Evolutionary conservation across 2,888 invertebrate species (phyloP).

Genomic region (Onchidella celtica): DNA sequence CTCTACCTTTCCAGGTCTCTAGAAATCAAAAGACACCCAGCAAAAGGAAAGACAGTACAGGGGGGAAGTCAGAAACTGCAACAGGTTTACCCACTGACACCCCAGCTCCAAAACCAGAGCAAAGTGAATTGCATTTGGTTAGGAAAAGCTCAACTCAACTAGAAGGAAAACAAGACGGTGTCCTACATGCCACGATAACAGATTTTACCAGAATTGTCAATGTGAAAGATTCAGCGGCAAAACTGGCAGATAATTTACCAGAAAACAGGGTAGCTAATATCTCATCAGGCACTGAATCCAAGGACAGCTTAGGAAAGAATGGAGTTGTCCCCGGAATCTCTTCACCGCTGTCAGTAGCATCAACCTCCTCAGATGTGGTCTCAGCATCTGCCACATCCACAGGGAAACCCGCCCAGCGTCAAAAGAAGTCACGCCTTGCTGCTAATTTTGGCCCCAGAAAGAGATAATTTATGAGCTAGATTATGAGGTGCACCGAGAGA

Average conservation of each 20-base stretch:
- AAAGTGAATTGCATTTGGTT: too few relatives aligned
- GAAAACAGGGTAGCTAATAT: neutral
- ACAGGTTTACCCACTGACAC: neutral
- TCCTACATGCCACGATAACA: too few relatives aligned
- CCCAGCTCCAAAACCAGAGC: neutral
- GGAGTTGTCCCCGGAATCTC: neutral
- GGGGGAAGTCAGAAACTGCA: neutral
- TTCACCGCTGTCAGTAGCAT: neutral
- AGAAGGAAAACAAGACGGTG: too few relatives aligned
- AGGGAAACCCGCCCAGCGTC: constrained; percentile 1
- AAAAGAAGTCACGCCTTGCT: constrained; percentile 42
- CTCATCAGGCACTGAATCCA: neutral
- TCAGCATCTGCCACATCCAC: neutral
- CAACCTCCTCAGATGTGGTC: neutral
- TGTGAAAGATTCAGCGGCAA: neutral
- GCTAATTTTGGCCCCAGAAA: constrained; percentile 31
- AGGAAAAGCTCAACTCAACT: too few relatives aligned
- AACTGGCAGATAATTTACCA: neutral
- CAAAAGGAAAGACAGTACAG: constrained; percentile 32
- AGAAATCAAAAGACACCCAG: constrained; percentile 42
- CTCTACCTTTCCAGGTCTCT: constrained; percentile 22
- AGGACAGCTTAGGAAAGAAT: constrained; percentile 11
- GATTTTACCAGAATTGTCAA: too few relatives aligned
- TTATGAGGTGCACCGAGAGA: too few relatives aligned
- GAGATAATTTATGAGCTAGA: neutral